Base-by-base conservation (phyloP, 2,888 invertebrate species). In the Perizoma affinitatum region DNA sequence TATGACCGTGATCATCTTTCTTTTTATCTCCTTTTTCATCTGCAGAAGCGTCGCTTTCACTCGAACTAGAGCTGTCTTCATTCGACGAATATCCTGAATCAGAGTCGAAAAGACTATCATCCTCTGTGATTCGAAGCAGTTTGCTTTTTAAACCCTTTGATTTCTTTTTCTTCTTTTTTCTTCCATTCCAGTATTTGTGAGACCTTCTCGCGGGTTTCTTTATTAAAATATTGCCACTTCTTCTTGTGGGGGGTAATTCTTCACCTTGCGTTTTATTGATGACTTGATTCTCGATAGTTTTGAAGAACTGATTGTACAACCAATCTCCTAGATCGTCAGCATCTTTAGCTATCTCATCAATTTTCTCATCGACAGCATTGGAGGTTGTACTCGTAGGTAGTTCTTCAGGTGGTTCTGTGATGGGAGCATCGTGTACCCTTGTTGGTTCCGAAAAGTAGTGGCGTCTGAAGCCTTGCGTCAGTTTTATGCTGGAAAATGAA, bases 251-350 rank as follows among this genome's bases (percentile, higher is more conserved):
- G 10, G 72, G 51, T 48, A 74, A 69, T 33, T 77, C 65, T 43
- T 72, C 74, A 5, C 74, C 75, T 63, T 74, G 70, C 8, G 90
- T 86, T 43, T 84, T 84, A 58, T 87, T 90, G 2, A 90, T 84
- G 2, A 90, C 86, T 80, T 89, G 88, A 48, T 78, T 87, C 68
- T 92, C 91, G 48, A 92, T 84, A 11, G 90, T 86, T 81, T 90
- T 89, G 61, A 89, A 90, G 61, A 92, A 92, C 64, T 91, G 90
- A 63, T 89, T 89, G 63, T 90, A 91, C 7, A 92, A 77, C 91
- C 91, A 92, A 63, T 90, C 88, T 11, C 90, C 83, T 40, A 91
- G 78, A 53, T 89, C 88, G 44, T 88, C 87, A 5, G 84, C 76
- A 44, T 87, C 85, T 71, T 86, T 85, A 4, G 83, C 66, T 52